phyloP scores from a whole-genome alignment of 2,797 vertebrate genomes.

The Monodelphis domestica region DNA sequence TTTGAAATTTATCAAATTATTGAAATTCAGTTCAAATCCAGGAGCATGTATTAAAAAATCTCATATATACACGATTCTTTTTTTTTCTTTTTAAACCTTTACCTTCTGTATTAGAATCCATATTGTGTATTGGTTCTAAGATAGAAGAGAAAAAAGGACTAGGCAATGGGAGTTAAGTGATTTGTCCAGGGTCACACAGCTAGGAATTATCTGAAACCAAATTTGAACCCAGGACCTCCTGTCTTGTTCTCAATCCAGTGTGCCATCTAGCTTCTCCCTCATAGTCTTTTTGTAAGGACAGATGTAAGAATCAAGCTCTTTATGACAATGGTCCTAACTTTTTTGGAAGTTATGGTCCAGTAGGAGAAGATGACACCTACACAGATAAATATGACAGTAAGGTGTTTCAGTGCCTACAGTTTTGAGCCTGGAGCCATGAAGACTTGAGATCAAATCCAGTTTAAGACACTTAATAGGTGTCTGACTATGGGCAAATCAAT shows the following conservation, averaged over 20 bases:
- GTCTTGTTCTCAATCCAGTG: no score
- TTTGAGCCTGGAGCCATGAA: neutral
- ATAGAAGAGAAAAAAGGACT: no score
- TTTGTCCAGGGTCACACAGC: no score
- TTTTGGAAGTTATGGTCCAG: neutral
- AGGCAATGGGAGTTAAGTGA: no score
- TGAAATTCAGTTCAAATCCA: neutral
- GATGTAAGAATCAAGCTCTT: neutral
- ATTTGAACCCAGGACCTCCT: no score
- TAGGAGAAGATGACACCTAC: neutral
- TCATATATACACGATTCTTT: neutral
- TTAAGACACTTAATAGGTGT: neutral
- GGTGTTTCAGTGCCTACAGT: neutral
- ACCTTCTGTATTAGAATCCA: no score
- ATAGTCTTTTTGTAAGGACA: neutral
- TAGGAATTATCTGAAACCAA: no score
- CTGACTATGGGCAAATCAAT: neutral
- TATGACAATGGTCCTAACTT: neutral
- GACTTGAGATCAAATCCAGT: neutral
- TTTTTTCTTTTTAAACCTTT: no score
- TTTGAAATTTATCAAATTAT: neutral
- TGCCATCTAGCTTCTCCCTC: no score
- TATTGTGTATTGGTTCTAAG: no score
- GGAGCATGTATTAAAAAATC: neutral
- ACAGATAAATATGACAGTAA: neutral